Percentiles rank a stretch among this genome's conserved stretches.
phyloP scores from a whole-genome alignment of 2,888 invertebrate species.

The Plebejus melissa region DNA sequence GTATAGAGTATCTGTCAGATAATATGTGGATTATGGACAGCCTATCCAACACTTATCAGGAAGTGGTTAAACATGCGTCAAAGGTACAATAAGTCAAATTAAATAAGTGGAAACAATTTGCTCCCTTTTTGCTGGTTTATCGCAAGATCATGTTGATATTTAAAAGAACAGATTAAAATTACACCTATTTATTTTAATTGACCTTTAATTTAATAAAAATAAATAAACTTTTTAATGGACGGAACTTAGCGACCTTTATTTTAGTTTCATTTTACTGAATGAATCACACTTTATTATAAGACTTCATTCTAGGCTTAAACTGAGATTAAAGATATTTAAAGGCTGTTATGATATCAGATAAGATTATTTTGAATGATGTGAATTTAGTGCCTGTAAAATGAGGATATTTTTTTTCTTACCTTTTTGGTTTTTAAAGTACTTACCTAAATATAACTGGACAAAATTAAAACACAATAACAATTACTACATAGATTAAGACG shows the following conservation, averaged over 20 bases:
- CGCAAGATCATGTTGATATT: neutral
- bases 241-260: neutral
- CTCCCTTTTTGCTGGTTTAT: neutral
- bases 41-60: no score
- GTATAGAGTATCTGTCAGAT: no score
- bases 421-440: neutral
- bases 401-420: neutral
- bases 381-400: neutral
- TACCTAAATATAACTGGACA: no score
- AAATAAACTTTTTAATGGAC: neutral
- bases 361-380: neutral
- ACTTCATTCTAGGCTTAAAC: slow-evolving; percentile 3
- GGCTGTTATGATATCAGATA: neutral
- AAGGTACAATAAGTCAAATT: no score
- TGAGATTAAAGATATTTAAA: neutral
- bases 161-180: neutral
- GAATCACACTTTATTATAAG: slow-evolving; percentile 19
- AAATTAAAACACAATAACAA: no score
- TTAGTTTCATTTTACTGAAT: neutral
- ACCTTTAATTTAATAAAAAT: slow-evolving; percentile 9
- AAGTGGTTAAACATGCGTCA: no score
- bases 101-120: neutral
- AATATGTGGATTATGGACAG: no score
- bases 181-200: slow-evolving; percentile 1
- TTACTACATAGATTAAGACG: no score